Base-by-base conservation (phyloP, 1,140 invertebrate species). In the Panagrolaimus sp. region DNA sequence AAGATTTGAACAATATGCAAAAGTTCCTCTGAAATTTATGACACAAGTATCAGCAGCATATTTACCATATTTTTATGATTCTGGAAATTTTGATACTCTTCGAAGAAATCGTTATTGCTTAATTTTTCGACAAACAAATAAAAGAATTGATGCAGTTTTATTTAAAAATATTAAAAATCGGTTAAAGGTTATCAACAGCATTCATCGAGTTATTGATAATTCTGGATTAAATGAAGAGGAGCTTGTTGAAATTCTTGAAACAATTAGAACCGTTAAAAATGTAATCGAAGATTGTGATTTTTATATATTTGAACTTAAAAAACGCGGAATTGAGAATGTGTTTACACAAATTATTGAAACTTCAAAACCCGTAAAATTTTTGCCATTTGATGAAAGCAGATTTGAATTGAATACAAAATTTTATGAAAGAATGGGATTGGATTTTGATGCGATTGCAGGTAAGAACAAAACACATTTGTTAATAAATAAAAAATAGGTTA, bases 211-310 rank as follows among this genome's bases (percentile, higher is more conserved):
- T 28, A 58, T 58, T 21, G 52, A 58, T 28, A 58, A 58, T 12
- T 12, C 28, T 58, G 52, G 52, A 12, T 17, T 58, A 12, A 28
- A 58, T 17, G 52, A 58, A 58, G 52, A 21, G 4, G 32, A 38
- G 32, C 32, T 38, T 38, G 17, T 58, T 21, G 52, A 58, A 28
- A 58, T 58, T 58, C 52, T 58, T 21, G 52, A 58, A 26, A 26
- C 52, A 28, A 8, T 58, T 1, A 14, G 52, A 24, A 58, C 21
- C n/a, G 10, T 58, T 21, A 58, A 58, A 8, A 26, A 58, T 28
- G n/a, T 28, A 12, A 8, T 58, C 4, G 52, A 21, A 12, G 52
- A 58, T 58, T 58, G 52, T 14, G 52, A 58, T 12, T 21, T 58
- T 14, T 26, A 17, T 26, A 58, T 58, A 10, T 58, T 58, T 28